Conservation (phyloP, 2,113 vertebrate genomes). For the Nothocercus julius region DNA sequence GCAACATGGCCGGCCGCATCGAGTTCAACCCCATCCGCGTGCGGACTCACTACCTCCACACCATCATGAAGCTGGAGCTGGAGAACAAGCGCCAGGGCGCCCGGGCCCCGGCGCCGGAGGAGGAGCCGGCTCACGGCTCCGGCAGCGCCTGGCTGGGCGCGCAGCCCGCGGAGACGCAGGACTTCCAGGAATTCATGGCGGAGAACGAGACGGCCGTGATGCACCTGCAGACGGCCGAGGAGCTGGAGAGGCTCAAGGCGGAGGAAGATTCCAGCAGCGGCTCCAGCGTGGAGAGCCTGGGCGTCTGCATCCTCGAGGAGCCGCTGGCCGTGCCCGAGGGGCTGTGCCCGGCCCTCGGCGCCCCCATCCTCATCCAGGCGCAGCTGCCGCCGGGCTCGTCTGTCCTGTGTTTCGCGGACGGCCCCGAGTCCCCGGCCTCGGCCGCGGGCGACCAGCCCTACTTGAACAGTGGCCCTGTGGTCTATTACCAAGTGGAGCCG, state of each 20-base stretch:
- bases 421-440: constrained; percentile 63
- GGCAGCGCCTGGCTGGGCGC: constrained; percentile 67
- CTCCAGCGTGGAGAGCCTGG: constrained; percentile 77
- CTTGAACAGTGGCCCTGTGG: constrained; percentile 82
- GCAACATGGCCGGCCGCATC: constrained; percentile 89
- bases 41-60: constrained; percentile 97
- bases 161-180: constrained; percentile 75
- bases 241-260: constrained; percentile 88
- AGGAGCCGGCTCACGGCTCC: constrained; percentile 57
- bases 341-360: constrained; percentile 67
- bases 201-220: constrained; percentile 91
- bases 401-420: constrained; percentile 87
- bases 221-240: constrained; percentile 94
- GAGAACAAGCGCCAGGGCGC: constrained; percentile 84
- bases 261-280: constrained; percentile 83
- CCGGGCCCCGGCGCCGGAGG: constrained; percentile 31
- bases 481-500: constrained; percentile 87
- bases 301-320: constrained; percentile 84
- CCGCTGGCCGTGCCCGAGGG: constrained; percentile 71
- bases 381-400: constrained; percentile 86
- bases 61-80: constrained; percentile 96
- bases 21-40: constrained; percentile 97
- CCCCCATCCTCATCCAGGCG: constrained; percentile 86
- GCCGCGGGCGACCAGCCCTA: constrained; percentile 75
- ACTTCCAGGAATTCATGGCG: constrained; percentile 83